These are phyloP conservation scores for Lepidonotus clava DNA, from an alignment of 2,888 invertebrate genomes.

Conservation along the genomic window DNA sequence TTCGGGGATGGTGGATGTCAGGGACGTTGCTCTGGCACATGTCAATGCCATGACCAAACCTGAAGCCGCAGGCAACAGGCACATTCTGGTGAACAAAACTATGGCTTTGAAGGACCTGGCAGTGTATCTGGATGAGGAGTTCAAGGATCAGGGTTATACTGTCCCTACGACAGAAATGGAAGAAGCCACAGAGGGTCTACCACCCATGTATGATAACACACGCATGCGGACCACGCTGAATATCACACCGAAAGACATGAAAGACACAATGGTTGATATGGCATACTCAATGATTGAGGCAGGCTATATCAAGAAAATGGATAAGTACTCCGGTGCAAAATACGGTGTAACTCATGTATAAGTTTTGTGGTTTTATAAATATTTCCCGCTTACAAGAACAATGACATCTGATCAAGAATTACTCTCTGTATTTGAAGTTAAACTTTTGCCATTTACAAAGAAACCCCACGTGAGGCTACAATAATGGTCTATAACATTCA, in stretches of 20 bases:
- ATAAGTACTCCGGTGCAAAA: slow-evolving; percentile 68
- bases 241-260: slow-evolving; percentile 80
- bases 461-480: too few species aligned
- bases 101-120: slow-evolving; percentile 82
- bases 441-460: too few species aligned
- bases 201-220: slow-evolving; percentile 71
- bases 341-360: too few species aligned
- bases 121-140: slow-evolving; percentile 76
- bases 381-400: too few species aligned
- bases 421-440: too few species aligned
- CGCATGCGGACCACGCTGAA: slow-evolving; percentile 81
- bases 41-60: slow-evolving; percentile 59
- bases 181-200: slow-evolving; percentile 22
- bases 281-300: slow-evolving; percentile 82
- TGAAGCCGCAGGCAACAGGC: slow-evolving; percentile 73
- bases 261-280: slow-evolving; percentile 82
- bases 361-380: too few species aligned
- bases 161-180: slow-evolving; percentile 78
- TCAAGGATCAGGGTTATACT: slow-evolving; percentile 79
- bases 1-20: slow-evolving; percentile 82
- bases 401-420: too few species aligned
- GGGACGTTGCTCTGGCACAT: slow-evolving; percentile 80
- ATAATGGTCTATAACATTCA: too few species aligned
- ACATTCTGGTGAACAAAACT: slow-evolving; percentile 79
- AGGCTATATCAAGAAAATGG: slow-evolving; percentile 80